Base-by-base conservation (phyloP, 2,113 vertebrate species). In the Erpornis zantholeuca region DNA sequence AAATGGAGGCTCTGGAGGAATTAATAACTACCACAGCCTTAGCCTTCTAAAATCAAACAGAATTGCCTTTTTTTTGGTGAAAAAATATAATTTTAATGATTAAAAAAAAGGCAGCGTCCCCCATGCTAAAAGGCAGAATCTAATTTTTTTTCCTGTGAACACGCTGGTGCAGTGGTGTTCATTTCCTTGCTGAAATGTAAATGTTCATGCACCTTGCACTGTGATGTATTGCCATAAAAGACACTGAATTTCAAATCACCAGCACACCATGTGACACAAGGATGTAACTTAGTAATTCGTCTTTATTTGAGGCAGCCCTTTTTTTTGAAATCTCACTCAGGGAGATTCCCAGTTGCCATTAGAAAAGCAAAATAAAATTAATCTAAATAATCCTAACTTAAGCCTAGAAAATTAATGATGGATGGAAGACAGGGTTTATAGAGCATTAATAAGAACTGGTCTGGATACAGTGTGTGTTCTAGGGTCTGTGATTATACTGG, bases 291-390 rank as follows among this genome's bases (percentile, higher is more conserved):
- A n/a, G 64, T 82, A 47, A 88, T 93, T 93, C 15, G 2, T 96
- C 94, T 95, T 94, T 66, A 86, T 95, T 83, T 93, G 90, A 85
- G 78, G 82, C 79, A 83, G 72, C 72, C 36, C 70, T 78, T 84
- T 83, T 84, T 83, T 93, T 82, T 71, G 75, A 82, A 91, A 90
- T 63, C 90, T 93, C 82, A 65, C 91, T 82, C 57, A 73, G 69
- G 90, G 88, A 93, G 52, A 70, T 86, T 95, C 90, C 88, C 61
- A n/a, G 72, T 80, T 86, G 68, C 82, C 64, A 66, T 90, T 94
- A 93, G 82, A 94, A 92, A 86, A 96, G 31, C 68, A 94, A 96
- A 94, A 96, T 84, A 90, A 94, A 95, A 96, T 93, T 86, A 77
- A 96, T 92, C 84, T 82, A 80, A 86, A 94, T 93, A 33, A 63